Evolutionary conservation across 2,888 invertebrate genomes (phyloP), one percentile per base, ranked within the genome.

Genomic region (Melikaiella ostensackeni): DNA sequence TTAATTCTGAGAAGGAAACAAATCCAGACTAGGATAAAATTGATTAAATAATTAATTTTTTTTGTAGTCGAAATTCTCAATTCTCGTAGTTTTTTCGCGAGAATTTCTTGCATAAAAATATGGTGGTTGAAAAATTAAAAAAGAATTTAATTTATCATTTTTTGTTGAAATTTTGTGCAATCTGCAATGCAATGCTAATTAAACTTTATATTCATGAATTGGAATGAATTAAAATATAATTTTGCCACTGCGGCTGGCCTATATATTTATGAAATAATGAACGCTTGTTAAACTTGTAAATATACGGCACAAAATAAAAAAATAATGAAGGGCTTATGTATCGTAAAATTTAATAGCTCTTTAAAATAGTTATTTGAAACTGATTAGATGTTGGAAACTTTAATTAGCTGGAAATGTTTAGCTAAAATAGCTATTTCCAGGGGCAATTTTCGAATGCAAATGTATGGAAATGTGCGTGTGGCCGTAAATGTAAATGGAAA

Each of bases 361-460:
- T 55, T 9, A 11, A 55, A 55, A 21, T 21, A 8, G 3, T 55
- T 55, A 11, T 11, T 21, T 21, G 9, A 21, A 55, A 55, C 9
- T n/a, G n/a, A 21, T 9, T 21, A 55, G 55, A 21, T 4, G 55
- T 55, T 21, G 9, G 9, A 21, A 21, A 55, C 55, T 55, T 55
- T 55, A 55, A 55, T 21, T 50, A 50, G n/a, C 9, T 50, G 50
- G 8, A 50, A 50, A 9, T 50, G n/a, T 50, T n/a, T 9, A 50
- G 50, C 50, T 50, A n/a, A 35, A 35, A 66, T 66, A 66, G 46
- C 42, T 66, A 50, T 70, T 50, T 33, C 30, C 2, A 30, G 50
- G n/a, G 21, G n/a, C n/a, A 30, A 30, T 11, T 70, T 70, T 50
- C 50, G 46, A 30, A 70, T 70, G 70, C 30, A 70, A 70, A 70